Evolutionary conservation across 1,140 invertebrate genomes (phyloP).

Genomic region (Carcinoscorpius rotundicauda): DNA sequence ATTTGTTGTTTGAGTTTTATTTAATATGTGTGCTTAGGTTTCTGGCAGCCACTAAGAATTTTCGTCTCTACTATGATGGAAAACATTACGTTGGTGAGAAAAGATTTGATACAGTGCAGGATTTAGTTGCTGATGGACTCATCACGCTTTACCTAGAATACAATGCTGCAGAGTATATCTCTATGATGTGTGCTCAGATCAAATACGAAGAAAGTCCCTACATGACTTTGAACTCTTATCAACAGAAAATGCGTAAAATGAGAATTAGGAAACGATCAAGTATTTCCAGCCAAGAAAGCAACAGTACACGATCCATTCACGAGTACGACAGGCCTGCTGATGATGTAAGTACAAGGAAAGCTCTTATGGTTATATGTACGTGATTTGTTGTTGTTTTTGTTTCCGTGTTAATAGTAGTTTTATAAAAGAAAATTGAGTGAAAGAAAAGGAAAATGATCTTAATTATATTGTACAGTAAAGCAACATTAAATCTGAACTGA

Average conservation of each 20-base stretch:
- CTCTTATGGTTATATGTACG: too few species aligned
- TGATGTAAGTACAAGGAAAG: too few species aligned
- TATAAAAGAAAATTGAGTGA: too few species aligned
- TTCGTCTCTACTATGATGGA: conserved; percentile 73
- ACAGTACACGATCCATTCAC: too few species aligned
- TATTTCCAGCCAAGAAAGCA: too few species aligned
- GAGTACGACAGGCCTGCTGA: too few species aligned
- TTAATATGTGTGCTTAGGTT: neutral
- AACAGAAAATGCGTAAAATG: conserved; percentile 13
- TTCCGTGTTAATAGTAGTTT: too few species aligned
- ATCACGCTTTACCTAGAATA: conserved; percentile 73
- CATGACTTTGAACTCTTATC: conserved; percentile 45
- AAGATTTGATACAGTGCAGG: conserved; percentile 57
- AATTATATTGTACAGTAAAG: too few species aligned
- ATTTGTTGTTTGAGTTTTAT: conserved; percentile 7
- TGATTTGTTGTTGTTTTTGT: too few species aligned
- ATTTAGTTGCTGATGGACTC: conserved; percentile 80
- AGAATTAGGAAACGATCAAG: too few species aligned
- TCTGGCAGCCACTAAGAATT: conserved; percentile 47
- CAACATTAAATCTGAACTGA: too few species aligned
- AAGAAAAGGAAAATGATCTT: too few species aligned
- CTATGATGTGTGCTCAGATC: conserved; percentile 53
- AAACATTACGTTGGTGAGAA: conserved; percentile 62
- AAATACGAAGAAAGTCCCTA: conserved; percentile 79
- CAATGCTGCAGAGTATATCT: conserved; percentile 62